Evolutionary conservation across 53 echinoderm and acorn worm genomes (phyloP).

Genomic region (Holothuria scabra): DNA sequence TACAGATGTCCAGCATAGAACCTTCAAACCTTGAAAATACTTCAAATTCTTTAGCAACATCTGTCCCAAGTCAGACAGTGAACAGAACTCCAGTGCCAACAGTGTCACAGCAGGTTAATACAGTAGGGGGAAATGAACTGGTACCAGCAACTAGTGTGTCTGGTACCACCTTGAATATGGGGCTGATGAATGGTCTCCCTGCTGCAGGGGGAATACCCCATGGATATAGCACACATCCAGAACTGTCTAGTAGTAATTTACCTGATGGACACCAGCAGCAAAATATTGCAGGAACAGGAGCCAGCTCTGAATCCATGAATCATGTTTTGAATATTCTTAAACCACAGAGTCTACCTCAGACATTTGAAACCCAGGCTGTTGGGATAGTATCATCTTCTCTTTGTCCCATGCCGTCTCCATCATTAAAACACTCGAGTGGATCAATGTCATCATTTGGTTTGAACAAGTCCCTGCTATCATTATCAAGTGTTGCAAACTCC

Average conservation of each 20-base stretch:
- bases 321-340: conserved; percentile 27
- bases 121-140: neutral
- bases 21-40: conserved; percentile 42
- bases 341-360: conserved; percentile 53
- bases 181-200: conserved; percentile 35
- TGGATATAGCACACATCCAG: neutral
- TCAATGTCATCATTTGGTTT: conserved; percentile 8
- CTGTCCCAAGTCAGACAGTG: conserved; percentile 7
- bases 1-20: conserved; percentile 31
- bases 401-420: neutral
- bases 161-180: conserved; percentile 28
- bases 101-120: conserved; percentile 21
- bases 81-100: conserved; percentile 15
- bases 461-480: conserved; percentile 14
- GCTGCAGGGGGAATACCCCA: neutral
- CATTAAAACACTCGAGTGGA: neutral
- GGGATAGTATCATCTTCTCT: conserved; percentile 23
- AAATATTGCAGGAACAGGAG: neutral
- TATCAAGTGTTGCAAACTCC: conserved; percentile 9
- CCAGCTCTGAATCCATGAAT: conserved; percentile 4
- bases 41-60: conserved; percentile 6
- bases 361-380: conserved; percentile 25
- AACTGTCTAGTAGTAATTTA: conserved; percentile 6
- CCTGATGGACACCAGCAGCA: conserved; percentile 23
- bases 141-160: neutral